Conservation (phyloP, 2,113 vertebrate species). For the Pangasianodon hypophthalmus region DNA sequence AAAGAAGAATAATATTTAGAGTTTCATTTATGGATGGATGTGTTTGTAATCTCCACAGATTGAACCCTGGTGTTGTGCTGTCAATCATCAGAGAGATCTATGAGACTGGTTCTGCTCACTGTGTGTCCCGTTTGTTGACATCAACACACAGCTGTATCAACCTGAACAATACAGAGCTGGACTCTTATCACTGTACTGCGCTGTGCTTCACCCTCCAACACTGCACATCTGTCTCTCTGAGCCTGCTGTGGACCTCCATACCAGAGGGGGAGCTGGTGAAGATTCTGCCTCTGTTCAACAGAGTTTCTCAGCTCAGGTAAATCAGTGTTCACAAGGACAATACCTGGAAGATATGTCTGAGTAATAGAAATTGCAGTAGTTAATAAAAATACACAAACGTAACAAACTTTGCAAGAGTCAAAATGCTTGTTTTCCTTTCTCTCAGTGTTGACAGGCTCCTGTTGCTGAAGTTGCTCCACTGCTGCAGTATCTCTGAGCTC, state of each 20-base stretch:
- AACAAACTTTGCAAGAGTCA: not conserved
- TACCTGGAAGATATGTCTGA: conserved; percentile 5
- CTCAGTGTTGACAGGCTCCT: conserved; percentile 55
- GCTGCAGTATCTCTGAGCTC: conserved; percentile 38
- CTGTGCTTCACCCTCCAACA: conserved; percentile 50
- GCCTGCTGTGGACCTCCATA: conserved; percentile 55
- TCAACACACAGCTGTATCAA: conserved; percentile 39
- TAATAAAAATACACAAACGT: conserved; percentile 5
- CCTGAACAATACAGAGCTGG: conserved; percentile 47
- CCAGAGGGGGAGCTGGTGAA: conserved; percentile 39
- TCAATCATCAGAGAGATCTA: conserved; percentile 51
- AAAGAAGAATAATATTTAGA: not conserved
- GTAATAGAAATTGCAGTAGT: not conserved
- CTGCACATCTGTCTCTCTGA: conserved; percentile 50
- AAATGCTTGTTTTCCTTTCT: conserved; percentile 18
- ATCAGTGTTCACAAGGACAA: not conserved
- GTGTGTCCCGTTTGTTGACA: conserved; percentile 45
- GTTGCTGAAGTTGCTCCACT: conserved; percentile 49
- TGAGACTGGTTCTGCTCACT: conserved; percentile 27
- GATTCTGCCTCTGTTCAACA: conserved; percentile 41
- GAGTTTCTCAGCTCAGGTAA: conserved; percentile 47
- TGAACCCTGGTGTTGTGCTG: conserved; percentile 42
- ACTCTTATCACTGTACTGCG: conserved; percentile 45
- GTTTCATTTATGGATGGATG: not conserved
- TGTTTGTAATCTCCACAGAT: conserved; percentile 33